phyloP scores from a whole-genome alignment of 1,140 invertebrate species.

The Tetramorium alpestre region DNA sequence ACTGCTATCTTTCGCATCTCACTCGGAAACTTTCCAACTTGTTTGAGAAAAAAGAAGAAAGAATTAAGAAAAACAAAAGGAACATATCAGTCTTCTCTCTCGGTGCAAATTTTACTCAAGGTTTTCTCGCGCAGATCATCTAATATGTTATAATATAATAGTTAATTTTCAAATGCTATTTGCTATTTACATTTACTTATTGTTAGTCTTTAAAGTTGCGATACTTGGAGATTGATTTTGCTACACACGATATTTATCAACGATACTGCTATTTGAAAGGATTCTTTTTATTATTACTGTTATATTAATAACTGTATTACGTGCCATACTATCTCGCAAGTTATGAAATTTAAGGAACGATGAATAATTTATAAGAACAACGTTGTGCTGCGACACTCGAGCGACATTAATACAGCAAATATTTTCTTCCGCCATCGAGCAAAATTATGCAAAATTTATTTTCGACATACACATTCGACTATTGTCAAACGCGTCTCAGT shows the following conservation, averaged over 20 bases:
- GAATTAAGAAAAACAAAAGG: background rate
- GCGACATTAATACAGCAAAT: constrained; percentile 28
- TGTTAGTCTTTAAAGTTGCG: background rate
- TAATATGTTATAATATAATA: background rate
- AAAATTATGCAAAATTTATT: constrained; percentile 49
- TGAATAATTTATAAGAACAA: constrained; percentile 14
- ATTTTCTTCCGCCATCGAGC: background rate
- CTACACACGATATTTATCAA: background rate
- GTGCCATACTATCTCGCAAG: background rate
- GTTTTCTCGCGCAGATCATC: background rate
- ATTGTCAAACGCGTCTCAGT: constrained; percentile 17
- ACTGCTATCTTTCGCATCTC: background rate
- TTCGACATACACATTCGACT: background rate
- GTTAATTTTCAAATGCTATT: background rate
- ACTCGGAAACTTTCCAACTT: background rate
- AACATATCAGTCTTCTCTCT: background rate
- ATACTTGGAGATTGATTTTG: background rate
- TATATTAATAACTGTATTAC: background rate
- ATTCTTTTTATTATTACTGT: background rate
- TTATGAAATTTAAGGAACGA: constrained; percentile 11
- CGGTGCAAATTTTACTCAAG: background rate
- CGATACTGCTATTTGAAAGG: background rate
- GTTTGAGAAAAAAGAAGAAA: background rate
- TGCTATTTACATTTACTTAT: background rate
- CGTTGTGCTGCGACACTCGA: background rate